Conservation (phyloP, 2,113 vertebrate genomes). For the Amphiprion percula region DNA sequence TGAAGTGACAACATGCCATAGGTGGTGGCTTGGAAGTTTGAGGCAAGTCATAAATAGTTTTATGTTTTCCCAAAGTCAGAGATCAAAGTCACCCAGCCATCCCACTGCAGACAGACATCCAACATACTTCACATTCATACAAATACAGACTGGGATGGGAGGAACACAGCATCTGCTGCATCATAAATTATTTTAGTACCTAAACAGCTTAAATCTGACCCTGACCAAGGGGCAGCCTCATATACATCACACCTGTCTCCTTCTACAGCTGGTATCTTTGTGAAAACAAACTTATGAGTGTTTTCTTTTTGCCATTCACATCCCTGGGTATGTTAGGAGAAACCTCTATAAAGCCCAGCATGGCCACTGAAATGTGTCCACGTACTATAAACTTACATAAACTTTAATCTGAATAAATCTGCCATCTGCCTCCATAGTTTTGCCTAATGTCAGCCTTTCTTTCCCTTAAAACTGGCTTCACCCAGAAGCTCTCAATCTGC, state of each 20-base stretch:
- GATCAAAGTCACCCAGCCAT: slow-evolving; percentile 10
- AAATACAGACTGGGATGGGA: background rate
- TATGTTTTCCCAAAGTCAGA: slow-evolving; percentile 30
- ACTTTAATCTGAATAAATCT: slow-evolving; percentile 42
- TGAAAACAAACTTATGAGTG: slow-evolving; percentile 9
- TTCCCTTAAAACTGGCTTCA: slow-evolving; percentile 1
- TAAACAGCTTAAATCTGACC: slow-evolving; percentile 30
- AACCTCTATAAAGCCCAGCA: slow-evolving; percentile 13
- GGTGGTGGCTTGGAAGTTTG: background rate
- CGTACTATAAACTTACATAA: background rate
- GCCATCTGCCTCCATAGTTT: slow-evolving; percentile 17
- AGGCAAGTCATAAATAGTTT: background rate
- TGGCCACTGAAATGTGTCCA: slow-evolving; percentile 11
- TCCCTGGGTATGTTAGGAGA: background rate
- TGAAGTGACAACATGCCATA: background rate
- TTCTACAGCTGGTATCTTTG: slow-evolving; percentile 13
- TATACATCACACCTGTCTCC: slow-evolving; percentile 45
- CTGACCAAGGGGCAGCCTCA: background rate
- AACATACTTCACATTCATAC: slow-evolving; percentile 20
- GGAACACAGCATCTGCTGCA: slow-evolving; percentile 43
- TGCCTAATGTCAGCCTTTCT: background rate
- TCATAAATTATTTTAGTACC: slow-evolving; percentile 41
- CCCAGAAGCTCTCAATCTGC: background rate
- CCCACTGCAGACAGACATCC: slow-evolving; percentile 27
- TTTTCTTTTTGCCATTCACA: background rate